These are phyloP conservation scores for Regulus satrapa DNA, from an alignment of 2,113 vertebrate species.

Conservation along the genomic window DNA sequence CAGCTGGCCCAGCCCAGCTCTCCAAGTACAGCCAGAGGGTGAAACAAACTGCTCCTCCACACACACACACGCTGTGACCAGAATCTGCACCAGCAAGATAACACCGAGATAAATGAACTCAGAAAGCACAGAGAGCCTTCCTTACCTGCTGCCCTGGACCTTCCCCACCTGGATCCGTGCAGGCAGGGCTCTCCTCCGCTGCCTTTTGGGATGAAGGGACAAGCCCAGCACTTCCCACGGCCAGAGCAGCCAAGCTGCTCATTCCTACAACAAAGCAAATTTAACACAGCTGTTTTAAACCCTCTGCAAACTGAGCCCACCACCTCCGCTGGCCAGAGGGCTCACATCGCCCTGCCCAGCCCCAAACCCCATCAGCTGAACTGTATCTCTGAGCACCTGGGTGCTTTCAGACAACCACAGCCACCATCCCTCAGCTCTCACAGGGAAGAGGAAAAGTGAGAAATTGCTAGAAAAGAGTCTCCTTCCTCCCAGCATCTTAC, in stretches of 20 bases:
- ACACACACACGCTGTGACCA: not conserved
- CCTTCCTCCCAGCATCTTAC: not conserved
- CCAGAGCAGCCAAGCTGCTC: not conserved
- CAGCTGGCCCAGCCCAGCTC: not conserved
- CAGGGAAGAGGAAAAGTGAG: not conserved
- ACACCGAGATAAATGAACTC: not conserved
- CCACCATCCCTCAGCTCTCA: not conserved
- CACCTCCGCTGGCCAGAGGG: not conserved
- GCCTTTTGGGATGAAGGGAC: rapidly evolving
- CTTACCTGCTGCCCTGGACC: not conserved
- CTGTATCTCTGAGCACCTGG: not conserved
- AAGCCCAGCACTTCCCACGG: rapidly evolving
- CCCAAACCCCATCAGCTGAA: too few species aligned
- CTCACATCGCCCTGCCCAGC: rapidly evolving
- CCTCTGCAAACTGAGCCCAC: not conserved
- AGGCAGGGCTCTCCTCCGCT: rapidly evolving
- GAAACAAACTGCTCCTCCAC: too few species aligned
- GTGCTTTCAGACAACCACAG: not conserved
- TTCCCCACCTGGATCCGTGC: not conserved
- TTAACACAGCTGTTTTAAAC: not conserved
- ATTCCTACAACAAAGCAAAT: not conserved
- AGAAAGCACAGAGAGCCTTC: not conserved
- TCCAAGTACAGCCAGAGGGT: not conserved
- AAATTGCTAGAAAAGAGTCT: not conserved
- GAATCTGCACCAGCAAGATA: not conserved